A percentile compares a stretch with the other conserved stretches of the same genome.
These are phyloP conservation scores for Tenthredo livida DNA, from an alignment of 2,888 invertebrate genomes.

Conservation along the genomic window DNA sequence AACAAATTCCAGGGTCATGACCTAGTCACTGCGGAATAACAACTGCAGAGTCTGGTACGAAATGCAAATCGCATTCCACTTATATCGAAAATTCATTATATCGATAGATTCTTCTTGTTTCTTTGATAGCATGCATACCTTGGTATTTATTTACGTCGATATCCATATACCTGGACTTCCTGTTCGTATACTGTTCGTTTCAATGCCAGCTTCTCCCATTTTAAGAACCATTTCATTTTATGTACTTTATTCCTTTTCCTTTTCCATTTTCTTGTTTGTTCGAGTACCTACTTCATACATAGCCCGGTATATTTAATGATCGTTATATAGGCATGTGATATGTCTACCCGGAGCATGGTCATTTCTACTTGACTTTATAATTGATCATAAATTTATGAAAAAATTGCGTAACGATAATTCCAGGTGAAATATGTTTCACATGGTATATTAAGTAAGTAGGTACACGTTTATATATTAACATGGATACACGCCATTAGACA, in stretches of 20 bases:
- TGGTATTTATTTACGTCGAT: conserved; percentile 32
- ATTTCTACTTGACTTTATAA: background rate
- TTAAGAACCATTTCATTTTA: background rate
- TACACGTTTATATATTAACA: background rate
- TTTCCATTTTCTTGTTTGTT: background rate
- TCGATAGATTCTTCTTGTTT: conserved; percentile 31
- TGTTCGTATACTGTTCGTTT: background rate
- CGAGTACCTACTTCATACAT: background rate
- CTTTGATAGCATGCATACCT: conserved; percentile 7
- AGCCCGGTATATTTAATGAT: background rate
- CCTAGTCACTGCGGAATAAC: conserved; percentile 43
- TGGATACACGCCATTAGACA: conserved; percentile 14
- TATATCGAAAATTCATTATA: conserved; percentile 47
- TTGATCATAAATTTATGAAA: background rate
- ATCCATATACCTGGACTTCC: background rate
- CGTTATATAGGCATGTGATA: background rate
- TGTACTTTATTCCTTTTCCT: background rate
- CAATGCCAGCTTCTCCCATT: conserved; percentile 45
- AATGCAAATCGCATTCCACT: conserved; percentile 38
- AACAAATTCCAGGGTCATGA: conserved; percentile 43
- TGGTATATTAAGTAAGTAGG: background rate
- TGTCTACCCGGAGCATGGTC: background rate
- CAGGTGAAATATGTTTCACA: background rate
- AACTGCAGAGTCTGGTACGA: conserved; percentile 21
- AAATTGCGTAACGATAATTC: background rate